phyloP scores from a whole-genome alignment of 2,888 invertebrate species.

The Philaethria dido region DNA sequence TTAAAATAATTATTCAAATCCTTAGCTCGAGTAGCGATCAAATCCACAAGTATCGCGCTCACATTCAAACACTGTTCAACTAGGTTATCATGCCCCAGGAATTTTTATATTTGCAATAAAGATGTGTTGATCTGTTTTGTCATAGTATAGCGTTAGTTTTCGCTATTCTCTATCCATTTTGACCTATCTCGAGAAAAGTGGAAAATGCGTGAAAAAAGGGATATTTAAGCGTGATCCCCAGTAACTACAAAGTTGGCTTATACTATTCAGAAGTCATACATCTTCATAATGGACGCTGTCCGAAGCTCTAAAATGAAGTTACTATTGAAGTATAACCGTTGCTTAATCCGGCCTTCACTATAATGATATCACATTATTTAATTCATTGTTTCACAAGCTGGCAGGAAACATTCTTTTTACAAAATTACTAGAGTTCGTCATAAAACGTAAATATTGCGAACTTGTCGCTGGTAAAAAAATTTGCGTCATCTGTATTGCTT shows the following conservation, averaged over 20 bases:
- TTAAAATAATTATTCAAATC: too few relatives aligned
- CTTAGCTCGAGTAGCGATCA: too few relatives aligned
- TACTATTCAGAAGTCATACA: neutral
- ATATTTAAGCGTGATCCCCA: neutral
- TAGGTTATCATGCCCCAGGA: too few relatives aligned
- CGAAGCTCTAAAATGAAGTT: neutral
- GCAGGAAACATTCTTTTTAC: constrained; percentile 3
- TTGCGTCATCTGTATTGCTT: constrained; percentile 44
- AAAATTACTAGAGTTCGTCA: neutral
- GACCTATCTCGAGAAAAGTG: too few relatives aligned
- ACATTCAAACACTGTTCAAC: too few relatives aligned
- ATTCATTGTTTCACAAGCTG: neutral
- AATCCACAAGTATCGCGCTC: too few relatives aligned
- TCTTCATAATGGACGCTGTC: neutral
- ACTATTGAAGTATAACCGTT: neutral
- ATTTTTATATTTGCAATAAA: too few relatives aligned
- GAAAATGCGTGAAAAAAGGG: too few relatives aligned
- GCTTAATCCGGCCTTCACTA: neutral
- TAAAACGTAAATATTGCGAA: constrained; percentile 35
- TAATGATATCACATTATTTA: neutral
- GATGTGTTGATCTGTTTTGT: too few relatives aligned
- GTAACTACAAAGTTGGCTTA: neutral
- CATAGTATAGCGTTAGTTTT: too few relatives aligned
- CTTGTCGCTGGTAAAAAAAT: constrained; percentile 16
- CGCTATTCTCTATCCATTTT: too few relatives aligned